A percentile compares a stretch with the other conserved stretches of the same genome.
Evolutionary conservation across 2,888 invertebrate species (phyloP).

Genomic region (Rhingia campestris): DNA sequence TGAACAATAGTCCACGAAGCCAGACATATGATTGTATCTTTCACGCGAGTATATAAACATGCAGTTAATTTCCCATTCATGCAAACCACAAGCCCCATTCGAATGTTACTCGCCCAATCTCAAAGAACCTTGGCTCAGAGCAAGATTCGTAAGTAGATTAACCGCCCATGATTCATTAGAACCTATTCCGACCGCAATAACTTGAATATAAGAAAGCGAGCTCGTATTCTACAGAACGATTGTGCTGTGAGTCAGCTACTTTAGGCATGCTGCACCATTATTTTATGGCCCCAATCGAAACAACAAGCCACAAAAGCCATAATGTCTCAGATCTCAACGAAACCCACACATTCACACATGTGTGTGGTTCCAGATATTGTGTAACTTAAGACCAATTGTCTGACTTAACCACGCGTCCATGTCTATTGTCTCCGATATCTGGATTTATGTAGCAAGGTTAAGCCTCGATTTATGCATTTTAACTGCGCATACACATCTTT

Average conservation of each 20-base stretch:
- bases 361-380: conserved; percentile 57
- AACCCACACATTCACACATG: conserved; percentile 9
- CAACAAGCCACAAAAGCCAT: conserved; percentile 47
- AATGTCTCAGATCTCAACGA: conserved; percentile 37
- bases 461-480: conserved; percentile 50
- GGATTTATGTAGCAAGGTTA: conserved; percentile 74
- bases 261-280: conserved; percentile 24
- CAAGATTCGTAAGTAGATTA: conserved; percentile 50
- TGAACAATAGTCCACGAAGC: too few species aligned
- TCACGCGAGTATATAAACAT: too few species aligned
- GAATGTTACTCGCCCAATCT: conserved; percentile 46
- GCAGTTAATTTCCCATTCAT: background rate
- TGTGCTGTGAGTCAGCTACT: conserved; percentile 50
- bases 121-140: conserved; percentile 51
- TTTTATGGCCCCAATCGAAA: conserved; percentile 34
- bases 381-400: conserved; percentile 71
- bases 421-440: conserved; percentile 71
- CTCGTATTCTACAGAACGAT: conserved; percentile 31
- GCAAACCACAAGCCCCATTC: conserved; percentile 19
- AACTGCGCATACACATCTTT: conserved; percentile 46
- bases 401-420: conserved; percentile 67
- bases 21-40: too few species aligned
- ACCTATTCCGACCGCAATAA: conserved; percentile 47
- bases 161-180: conserved; percentile 64
- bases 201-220: conserved; percentile 8